These are phyloP conservation scores for Yponomeuta evonymella DNA, from an alignment of 2,888 invertebrate genomes.

Conservation along the genomic window DNA sequence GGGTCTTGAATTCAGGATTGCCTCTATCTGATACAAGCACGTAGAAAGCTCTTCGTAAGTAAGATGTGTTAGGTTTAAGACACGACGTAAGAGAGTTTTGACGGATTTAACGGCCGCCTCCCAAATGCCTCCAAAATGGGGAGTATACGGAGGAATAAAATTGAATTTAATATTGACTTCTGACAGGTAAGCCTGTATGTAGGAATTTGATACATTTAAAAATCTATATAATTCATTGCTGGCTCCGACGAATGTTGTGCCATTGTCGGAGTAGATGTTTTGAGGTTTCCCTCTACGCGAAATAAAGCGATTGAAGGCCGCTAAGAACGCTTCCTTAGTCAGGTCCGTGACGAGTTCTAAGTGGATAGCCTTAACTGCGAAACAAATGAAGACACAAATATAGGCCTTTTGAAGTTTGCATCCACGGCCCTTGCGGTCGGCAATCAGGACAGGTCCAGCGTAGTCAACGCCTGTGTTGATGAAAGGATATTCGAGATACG, in stretches of 20 bases:
- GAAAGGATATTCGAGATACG: conserved; percentile 15
- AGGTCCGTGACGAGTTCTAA: conserved; percentile 21
- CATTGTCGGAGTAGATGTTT: conserved; percentile 20
- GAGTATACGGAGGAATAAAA: too few species aligned
- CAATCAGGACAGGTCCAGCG: conserved; percentile 26
- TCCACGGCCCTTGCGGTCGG: conserved; percentile 20
- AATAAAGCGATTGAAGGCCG: conserved; percentile 16
- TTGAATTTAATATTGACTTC: too few species aligned
- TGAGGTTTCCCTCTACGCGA: conserved; percentile 18
- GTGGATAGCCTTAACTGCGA: conserved; percentile 21
- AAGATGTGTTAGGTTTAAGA: conserved; percentile 8
- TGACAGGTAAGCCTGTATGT: too few species aligned
- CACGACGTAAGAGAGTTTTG: too few species aligned
- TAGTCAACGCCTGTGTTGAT: conserved; percentile 25
- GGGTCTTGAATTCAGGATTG: too few species aligned
- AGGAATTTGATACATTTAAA: too few species aligned
- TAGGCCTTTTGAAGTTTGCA: conserved; percentile 22
- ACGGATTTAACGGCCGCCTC: too few species aligned
- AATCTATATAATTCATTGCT: conserved; percentile 20
- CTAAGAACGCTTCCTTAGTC: conserved; percentile 20
- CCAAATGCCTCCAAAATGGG: too few species aligned
- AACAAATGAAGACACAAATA: conserved; percentile 22
- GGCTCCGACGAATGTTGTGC: conserved; percentile 21
- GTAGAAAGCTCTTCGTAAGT: not conserved
- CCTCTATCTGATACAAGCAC: too few species aligned